These are phyloP conservation scores for Danionella dracula DNA, from an alignment of 2,797 vertebrate species.

Conservation along the genomic window DNA sequence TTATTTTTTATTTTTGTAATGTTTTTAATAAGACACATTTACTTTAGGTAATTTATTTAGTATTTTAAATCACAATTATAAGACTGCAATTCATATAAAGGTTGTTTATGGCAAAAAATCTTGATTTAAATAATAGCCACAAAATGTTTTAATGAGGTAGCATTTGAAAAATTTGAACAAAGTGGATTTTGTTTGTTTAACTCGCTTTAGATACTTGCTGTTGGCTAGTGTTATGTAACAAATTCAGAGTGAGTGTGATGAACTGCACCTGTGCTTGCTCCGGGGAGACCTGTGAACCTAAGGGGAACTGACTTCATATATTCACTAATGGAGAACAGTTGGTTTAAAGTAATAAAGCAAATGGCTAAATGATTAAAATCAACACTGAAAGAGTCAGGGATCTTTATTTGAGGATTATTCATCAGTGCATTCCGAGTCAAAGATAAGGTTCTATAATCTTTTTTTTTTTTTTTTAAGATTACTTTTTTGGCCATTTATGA, in stretches of 20 bases:
- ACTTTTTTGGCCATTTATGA: no score
- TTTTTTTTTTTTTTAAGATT: no score
- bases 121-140: background rate
- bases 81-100: no score
- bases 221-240: background rate
- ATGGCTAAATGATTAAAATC: constrained; percentile 3
- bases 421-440: no score
- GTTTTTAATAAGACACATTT: background rate
- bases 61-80: no score
- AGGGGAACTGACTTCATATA: background rate
- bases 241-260: background rate
- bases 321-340: constrained; percentile 12
- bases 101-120: background rate
- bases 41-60: background rate
- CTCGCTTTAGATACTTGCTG: background rate
- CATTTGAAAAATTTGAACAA: background rate
- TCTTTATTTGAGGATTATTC: background rate
- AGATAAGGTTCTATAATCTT: no score
- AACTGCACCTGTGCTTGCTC: constrained; percentile 11
- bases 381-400: background rate
- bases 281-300: background rate
- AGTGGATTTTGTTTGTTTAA: background rate
- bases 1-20: background rate
- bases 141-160: background rate
- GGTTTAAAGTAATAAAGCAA: constrained; percentile 3